phyloP scores from a whole-genome alignment of 1,140 invertebrate genomes.

The Colletes gigas region DNA sequence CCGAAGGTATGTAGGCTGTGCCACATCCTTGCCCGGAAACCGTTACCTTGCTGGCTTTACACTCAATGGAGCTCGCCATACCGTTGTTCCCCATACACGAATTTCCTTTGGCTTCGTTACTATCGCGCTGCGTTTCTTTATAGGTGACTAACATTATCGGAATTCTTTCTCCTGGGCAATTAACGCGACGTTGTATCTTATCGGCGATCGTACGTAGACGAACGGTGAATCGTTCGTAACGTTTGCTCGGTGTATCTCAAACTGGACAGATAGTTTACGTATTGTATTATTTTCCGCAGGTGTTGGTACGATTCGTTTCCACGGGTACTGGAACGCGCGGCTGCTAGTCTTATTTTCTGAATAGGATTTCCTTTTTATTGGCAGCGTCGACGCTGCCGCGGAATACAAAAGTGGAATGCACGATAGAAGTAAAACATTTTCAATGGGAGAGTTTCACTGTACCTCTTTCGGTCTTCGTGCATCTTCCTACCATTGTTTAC shows the following conservation, averaged over 20 bases:
- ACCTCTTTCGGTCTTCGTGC: not conserved
- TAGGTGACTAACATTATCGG: not conserved
- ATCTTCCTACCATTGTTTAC: constrained; percentile 10
- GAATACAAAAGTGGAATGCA: not conserved
- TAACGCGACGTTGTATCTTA: not conserved
- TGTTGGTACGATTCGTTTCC: not conserved
- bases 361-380: not conserved
- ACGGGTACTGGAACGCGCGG: not conserved
- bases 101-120: constrained; percentile 60
- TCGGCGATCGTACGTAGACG: too few relatives aligned
- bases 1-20: constrained; percentile 80
- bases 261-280: too few relatives aligned
- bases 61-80: constrained; percentile 75
- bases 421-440: not conserved
- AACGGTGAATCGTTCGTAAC: not conserved
- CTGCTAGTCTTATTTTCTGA: not conserved
- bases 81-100: constrained; percentile 67
- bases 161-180: constrained; percentile 6
- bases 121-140: constrained; percentile 17
- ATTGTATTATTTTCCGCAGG: too few relatives aligned
- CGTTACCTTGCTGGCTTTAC: constrained; percentile 76
- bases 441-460: constrained; percentile 7
- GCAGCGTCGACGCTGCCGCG: not conserved
- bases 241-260: too few relatives aligned
- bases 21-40: constrained; percentile 80